A percentile compares a stretch with the other conserved stretches of the same genome.
These are phyloP conservation scores for Phoxinus phoxinus DNA, from an alignment of 2,113 vertebrate genomes.

Conservation along the genomic window DNA sequence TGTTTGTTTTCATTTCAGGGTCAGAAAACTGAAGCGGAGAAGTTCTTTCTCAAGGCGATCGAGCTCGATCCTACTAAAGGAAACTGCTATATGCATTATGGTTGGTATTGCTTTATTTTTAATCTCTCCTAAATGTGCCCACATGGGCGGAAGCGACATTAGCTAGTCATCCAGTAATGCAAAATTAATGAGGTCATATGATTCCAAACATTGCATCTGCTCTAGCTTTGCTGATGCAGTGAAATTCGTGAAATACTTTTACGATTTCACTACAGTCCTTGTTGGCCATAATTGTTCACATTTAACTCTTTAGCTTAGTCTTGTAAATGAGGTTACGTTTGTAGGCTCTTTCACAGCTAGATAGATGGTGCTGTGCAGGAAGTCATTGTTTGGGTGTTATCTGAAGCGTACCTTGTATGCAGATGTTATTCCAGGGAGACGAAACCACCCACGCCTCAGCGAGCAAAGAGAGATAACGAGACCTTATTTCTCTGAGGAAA, in stretches of 20 bases:
- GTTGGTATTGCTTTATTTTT: constrained; percentile 74
- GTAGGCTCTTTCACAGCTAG: neutral
- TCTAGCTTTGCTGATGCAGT: neutral
- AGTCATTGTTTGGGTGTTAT: constrained; percentile 21
- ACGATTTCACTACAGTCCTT: neutral
- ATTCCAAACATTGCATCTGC: neutral
- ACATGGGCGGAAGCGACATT: neutral
- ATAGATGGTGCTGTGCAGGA: constrained; percentile 8
- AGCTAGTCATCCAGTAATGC: neutral
- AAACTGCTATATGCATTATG: constrained; percentile 99
- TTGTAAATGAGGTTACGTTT: neutral
- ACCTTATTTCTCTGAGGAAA: constrained; percentile 1
- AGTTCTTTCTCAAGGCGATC: constrained; percentile 95
- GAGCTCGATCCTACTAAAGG: constrained; percentile 95
- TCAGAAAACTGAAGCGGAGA: constrained; percentile 93
- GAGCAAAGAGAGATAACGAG: constrained; percentile 20
- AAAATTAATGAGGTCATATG: neutral
- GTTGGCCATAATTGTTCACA: neutral
- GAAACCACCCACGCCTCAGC: neutral
- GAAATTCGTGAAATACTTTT: neutral
- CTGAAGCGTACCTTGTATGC: neutral
- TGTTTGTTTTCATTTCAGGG: constrained; percentile 78
- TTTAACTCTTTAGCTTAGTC: constrained; percentile 9
- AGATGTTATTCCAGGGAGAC: constrained; percentile 19
- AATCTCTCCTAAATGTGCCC: neutral